Base-by-base conservation (phyloP, 1,140 invertebrate genomes). In the Drosophila mojavensis region DNA sequence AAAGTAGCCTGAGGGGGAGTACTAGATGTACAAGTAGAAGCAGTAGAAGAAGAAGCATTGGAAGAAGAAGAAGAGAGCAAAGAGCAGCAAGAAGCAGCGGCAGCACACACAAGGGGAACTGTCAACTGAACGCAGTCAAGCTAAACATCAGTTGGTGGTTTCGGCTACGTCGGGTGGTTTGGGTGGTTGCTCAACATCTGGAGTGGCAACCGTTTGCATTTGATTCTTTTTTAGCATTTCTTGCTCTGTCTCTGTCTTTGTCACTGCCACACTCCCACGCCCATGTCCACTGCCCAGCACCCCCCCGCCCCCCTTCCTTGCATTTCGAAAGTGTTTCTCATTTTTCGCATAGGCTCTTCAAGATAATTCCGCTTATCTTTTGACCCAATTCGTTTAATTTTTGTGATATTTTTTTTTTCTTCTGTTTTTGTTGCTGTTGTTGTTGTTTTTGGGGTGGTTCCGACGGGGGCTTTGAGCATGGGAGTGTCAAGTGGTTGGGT, bases 371-470 rank as follows among this genome's bases (percentile, higher is more conserved):
- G 67, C 84, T 89, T 89, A 89, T 89, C 84, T 86, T 89, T 75
- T 89, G 84, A 89, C 84, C 84, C 84, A 89, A 89, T 89, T 89
- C 80, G 68, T 81, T 89, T 89, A 89, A 84, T 89, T 88, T 68
- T 69, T 61, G 69, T 70, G 77, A 65, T 69, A 66, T 55, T 71
- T 56, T 7, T 56, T 7, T 33, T 36, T 28, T 26, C 53, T 53
- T 7, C 6, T 17, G 15, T 45, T 45, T 45, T n/a, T 47, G 0
- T 17, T 3, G 43, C 5, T n/a, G 43, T 17, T n/a, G 43, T 55
- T 43, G 2, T 43, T 6, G 1, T 45, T 45, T 45, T 45, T 7
- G 43, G 43, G 43, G 43, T 47, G 43, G 43, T 17, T 15, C 7
- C 41, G 39, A 54, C 24, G 0, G 15, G 6, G 5, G 43, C 43